A percentile compares a stretch with the other conserved stretches of the same genome.
Conservation (phyloP, 2,888 invertebrate genomes). For the Tuta absoluta region DNA sequence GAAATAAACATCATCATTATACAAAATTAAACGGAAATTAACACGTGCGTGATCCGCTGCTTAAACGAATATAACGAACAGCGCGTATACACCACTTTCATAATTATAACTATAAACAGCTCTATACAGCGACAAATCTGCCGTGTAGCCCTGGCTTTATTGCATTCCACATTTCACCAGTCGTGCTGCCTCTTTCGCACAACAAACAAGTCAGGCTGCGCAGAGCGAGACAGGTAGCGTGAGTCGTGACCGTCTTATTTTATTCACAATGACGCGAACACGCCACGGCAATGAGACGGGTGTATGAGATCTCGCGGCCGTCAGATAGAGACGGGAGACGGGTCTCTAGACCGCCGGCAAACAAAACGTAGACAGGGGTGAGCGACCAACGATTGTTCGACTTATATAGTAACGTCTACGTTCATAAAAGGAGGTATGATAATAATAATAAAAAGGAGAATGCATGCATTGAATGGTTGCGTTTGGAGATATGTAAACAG, state of each 20-base stretch:
- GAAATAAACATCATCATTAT: constrained; percentile 52
- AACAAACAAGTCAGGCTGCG: constrained; percentile 34
- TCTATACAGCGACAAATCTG: constrained; percentile 63
- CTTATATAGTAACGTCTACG: constrained; percentile 56
- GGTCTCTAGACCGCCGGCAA: constrained; percentile 59
- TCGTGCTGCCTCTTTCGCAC: constrained; percentile 53
- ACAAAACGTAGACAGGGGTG: constrained; percentile 62
- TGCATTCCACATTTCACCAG: constrained; percentile 55
- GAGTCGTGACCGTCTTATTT: constrained; percentile 64
- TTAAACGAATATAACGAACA: constrained; percentile 61
- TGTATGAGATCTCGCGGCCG: constrained; percentile 50
- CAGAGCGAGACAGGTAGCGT: constrained; percentile 60
- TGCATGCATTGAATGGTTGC: constrained; percentile 59
- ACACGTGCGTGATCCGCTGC: constrained; percentile 55
- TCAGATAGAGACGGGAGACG: constrained; percentile 55
- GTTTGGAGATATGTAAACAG: constrained; percentile 54
- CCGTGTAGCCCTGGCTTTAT: constrained; percentile 65
- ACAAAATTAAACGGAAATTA: constrained; percentile 66
- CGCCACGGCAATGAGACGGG: constrained; percentile 54
- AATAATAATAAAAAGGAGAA: constrained; percentile 60
- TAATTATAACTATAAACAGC: constrained; percentile 46
- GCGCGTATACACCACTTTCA: constrained; percentile 46
- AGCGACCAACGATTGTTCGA: constrained; percentile 70
- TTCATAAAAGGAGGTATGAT: constrained; percentile 55
- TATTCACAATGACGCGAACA: constrained; percentile 65